Percentiles rank a stretch among this genome's conserved stretches.
These are phyloP conservation scores for Macrosiphum euphorbiae DNA, from an alignment of 2,888 invertebrate genomes.

Conservation along the genomic window DNA sequence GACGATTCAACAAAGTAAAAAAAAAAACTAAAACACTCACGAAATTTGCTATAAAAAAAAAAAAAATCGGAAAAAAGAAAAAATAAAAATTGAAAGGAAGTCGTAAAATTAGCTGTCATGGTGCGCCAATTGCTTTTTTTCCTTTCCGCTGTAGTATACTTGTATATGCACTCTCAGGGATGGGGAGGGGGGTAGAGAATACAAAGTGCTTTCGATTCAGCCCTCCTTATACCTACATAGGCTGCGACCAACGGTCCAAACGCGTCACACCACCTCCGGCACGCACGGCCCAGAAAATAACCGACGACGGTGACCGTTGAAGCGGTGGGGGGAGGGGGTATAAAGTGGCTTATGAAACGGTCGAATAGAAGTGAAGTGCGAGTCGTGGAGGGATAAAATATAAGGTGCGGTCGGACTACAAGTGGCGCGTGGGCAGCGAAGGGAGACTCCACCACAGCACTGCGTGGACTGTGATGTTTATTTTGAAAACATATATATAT, in stretches of 20 bases:
- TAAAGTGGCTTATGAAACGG: constrained; percentile 21
- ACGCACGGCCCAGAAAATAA: background rate
- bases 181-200: background rate
- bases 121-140: constrained; percentile 35
- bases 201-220: constrained; percentile 49
- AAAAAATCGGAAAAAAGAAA: background rate
- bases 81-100: constrained; percentile 47
- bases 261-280: background rate
- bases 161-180: background rate
- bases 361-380: background rate
- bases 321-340: background rate
- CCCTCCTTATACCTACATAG: background rate
- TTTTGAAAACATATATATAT: background rate
- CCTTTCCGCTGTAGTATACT: background rate
- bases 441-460: background rate
- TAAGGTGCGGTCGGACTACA: constrained; percentile 3
- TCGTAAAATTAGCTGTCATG: constrained; percentile 47
- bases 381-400: background rate
- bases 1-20: background rate
- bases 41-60: background rate
- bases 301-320: background rate
- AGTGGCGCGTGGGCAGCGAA: background rate
- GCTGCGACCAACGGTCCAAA: background rate
- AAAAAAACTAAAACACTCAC: constrained; percentile 7
- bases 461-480: background rate